Base-by-base conservation (phyloP, 2,888 invertebrate species). In the Eretmocerus hayati region DNA sequence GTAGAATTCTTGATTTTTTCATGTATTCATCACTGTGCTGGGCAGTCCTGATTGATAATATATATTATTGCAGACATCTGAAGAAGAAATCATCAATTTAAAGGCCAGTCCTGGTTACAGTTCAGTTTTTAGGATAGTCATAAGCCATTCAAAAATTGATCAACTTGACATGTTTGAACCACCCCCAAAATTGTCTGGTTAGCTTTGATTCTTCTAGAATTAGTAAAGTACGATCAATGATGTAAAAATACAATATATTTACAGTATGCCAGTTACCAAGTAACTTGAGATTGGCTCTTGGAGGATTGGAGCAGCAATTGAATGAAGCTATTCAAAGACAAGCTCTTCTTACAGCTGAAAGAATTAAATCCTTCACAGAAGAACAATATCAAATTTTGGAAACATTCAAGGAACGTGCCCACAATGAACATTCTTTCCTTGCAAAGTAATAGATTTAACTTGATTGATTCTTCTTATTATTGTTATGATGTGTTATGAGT, bases 331-430 rank as follows among this genome's bases (percentile, higher is more conserved):
- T 90, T 44, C 81, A 84, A 63, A 76, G 79, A 39, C 84, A 89
- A 71, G 78, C 85, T 43, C 76, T 78, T 38, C 78, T 79, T 2
- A 81, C 86, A 39, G 88, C 89, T 62, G 85, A 86, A 59, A 78
- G 83, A 57, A 84, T 91, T 52, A 80, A 84, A 62, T 79, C 80
- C 52, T 90, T 80, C 72, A 81, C 83, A 55, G 84, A 84, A 61
- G 81, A 83, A 63, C 84, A 87, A 64, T 86, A 85, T 75, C 80
- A 81, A 52, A 76, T 82, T 58, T 77, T 88, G 59, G 87, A 90
- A 65, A 80, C 79, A 56, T 83, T 81, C 68, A 81, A 81, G 62
- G 85, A 85, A 67, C 80, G 78, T 64, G 83, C 84, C 55, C 83
- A 84, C 62, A 81, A 77, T 61, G 87, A 89, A 70, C 82, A 83